These are phyloP conservation scores for Agrypnia vestita DNA, from an alignment of 1,140 invertebrate species.

Conservation along the genomic window DNA sequence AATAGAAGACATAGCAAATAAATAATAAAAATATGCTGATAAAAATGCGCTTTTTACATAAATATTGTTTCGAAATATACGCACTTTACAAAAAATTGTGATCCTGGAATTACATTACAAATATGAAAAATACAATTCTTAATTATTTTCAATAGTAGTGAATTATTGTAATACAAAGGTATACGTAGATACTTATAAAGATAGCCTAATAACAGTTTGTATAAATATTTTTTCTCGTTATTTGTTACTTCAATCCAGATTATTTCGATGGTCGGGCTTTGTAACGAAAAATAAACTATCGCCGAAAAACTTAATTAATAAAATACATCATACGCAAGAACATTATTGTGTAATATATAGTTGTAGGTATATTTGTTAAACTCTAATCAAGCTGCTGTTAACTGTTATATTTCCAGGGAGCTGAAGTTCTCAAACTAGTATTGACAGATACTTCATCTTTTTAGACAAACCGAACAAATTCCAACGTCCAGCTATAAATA, in stretches of 20 bases:
- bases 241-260: not conserved
- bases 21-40: too few relatives aligned
- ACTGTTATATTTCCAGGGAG: not conserved
- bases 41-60: too few relatives aligned
- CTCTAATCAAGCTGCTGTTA: not conserved
- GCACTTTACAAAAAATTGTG: too few relatives aligned
- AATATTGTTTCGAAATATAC: too few relatives aligned
- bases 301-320: slow-evolving; percentile 6
- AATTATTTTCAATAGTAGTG: too few relatives aligned
- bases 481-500: not conserved
- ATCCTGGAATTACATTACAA: too few relatives aligned
- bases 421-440: not conserved
- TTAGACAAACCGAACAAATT: not conserved
- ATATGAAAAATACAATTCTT: too few relatives aligned
- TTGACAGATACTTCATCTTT: not conserved
- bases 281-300: slow-evolving; percentile 24
- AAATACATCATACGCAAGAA: not conserved
- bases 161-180: too few relatives aligned
- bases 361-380: not conserved
- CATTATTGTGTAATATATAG: slow-evolving; percentile 7
- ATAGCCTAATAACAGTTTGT: not conserved
- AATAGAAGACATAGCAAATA: too few relatives aligned
- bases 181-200: not conserved
- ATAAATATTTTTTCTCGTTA: not conserved
- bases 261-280: not conserved